Evolutionary conservation across 2,113 vertebrate species (phyloP), one percentile per base, ranked within the genome.

Genomic region (Thamnaconus septentrionalis): DNA sequence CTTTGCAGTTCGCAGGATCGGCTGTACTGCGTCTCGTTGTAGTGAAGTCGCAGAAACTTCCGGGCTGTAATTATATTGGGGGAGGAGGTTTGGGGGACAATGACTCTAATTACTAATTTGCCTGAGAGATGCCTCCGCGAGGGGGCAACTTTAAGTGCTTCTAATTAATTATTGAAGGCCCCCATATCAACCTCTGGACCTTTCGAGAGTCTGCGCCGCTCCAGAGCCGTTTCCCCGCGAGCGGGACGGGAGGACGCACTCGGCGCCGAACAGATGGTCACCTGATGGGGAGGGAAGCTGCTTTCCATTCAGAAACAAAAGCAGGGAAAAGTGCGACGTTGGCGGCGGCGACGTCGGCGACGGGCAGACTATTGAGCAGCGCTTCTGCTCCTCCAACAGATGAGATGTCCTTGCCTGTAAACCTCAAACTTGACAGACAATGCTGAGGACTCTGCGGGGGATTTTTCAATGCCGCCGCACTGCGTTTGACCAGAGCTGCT

Each of bases 21-120:
- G 76, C 71, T 78, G 71, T 83, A 75, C 69, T 31, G 41, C 62
- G 64, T 82, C 70, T 63, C 67, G 81, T 87, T 75, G 48, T 87
- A 87, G 89, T 84, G 75, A 79, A 69, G 67, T 59, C 40, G 50
- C 56, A 51, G 68, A 71, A 71, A 82, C 86, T 83, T 31, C 58
- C 66, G 59, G 58, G 67, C 86, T 86, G 79, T 80, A 88, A 89
- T 91, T 90, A 90, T 81, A 82, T 31, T 31, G 18, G 18, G 18
- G 18, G 18, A 31, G 18, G 18, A 2, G 18, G 18, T 8, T 10
- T 79, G 57, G 64, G 76, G 79, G 77, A 82, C 78, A 81, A 72
- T 68, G 64, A 74, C 77, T 81, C 58, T 88, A 89, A 88, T 88
- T 83, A 86, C 75, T 84, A 81, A 81, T 89, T 84, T 86, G 78